Evolutionary conservation across 1,140 invertebrate species (phyloP).

Genomic region (Brachionus rubens): DNA sequence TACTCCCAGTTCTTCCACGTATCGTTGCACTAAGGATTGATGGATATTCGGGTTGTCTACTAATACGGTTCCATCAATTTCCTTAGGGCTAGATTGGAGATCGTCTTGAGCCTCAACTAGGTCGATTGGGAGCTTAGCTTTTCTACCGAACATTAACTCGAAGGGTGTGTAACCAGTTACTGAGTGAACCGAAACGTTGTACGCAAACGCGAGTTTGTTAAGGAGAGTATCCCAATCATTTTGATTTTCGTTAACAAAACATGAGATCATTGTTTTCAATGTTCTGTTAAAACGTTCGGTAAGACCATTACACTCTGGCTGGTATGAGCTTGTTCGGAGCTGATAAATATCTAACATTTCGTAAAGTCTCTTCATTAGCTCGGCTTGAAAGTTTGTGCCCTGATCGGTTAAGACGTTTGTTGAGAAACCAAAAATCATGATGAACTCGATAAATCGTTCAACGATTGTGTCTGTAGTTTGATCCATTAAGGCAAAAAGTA

Average conservation of each 20-base stretch:
- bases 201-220: not conserved
- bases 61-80: too few relatives aligned
- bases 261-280: slow-evolving; percentile 30
- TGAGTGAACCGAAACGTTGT: not conserved
- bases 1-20: not conserved
- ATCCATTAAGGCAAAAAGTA: slow-evolving; percentile 54
- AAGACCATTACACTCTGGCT: slow-evolving; percentile 50
- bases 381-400: not conserved
- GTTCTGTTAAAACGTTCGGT: slow-evolving; percentile 49
- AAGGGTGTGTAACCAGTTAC: not conserved
- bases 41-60: too few relatives aligned
- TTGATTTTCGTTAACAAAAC: not conserved
- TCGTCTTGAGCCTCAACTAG: not conserved
- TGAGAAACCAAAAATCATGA: not conserved
- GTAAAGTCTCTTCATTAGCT: slow-evolving; percentile 33
- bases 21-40: not conserved
- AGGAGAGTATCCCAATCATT: not conserved
- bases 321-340: slow-evolving; percentile 48
- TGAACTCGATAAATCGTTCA: not conserved
- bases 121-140: slow-evolving; percentile 3
- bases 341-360: slow-evolving; percentile 46
- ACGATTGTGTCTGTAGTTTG: not conserved
- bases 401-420: not conserved
- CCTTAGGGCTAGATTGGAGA: too few relatives aligned
- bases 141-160: slow-evolving; percentile 15